Conservation (phyloP, 2,113 vertebrate species). For the Synchiropus splendidus region DNA sequence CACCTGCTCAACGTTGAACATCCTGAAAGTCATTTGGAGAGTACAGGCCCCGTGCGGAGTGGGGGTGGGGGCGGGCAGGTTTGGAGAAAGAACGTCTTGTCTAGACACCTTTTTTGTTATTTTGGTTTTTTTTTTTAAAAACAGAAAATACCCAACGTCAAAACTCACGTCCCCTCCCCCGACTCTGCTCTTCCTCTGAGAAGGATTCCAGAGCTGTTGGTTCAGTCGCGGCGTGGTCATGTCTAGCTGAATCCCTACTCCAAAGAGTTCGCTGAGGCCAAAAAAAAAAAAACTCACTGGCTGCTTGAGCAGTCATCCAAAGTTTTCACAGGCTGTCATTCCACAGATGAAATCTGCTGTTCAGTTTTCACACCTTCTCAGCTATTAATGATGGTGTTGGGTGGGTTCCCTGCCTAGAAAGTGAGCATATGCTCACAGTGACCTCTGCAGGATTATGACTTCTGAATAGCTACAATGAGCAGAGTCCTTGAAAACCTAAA, state of each 20-base stretch:
- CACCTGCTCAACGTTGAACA: constrained; percentile 55
- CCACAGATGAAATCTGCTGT: constrained; percentile 27
- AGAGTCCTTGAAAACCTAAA: too few species aligned
- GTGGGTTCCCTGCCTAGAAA: constrained; percentile 16
- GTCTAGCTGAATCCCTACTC: constrained; percentile 32
- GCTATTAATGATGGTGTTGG: constrained; percentile 16
- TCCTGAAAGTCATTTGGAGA: constrained; percentile 11
- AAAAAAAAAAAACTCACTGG: constrained; percentile 3
- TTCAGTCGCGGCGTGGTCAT: constrained; percentile 37
- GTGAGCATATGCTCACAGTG: constrained; percentile 40
- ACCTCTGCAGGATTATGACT: constrained; percentile 50
- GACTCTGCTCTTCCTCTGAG: constrained; percentile 14
- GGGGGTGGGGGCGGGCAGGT: constrained; percentile 39
- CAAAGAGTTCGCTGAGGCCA: constrained; percentile 10
- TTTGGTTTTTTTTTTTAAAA: background rate
- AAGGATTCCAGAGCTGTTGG: constrained; percentile 38
- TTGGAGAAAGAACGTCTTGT: constrained; percentile 26
- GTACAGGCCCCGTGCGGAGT: too few species aligned
- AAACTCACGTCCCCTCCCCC: constrained; percentile 12
- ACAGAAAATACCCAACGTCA: constrained; percentile 28
- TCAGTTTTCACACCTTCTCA: constrained; percentile 35
- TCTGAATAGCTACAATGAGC: too few species aligned
- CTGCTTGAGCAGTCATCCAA: constrained; percentile 27
- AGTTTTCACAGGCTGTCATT: constrained; percentile 28
- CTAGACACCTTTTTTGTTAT: constrained; percentile 35